Percentiles rank a stretch among this genome's conserved stretches.
Conservation (phyloP, 2,113 vertebrate genomes). For the Barbus barbus region DNA sequence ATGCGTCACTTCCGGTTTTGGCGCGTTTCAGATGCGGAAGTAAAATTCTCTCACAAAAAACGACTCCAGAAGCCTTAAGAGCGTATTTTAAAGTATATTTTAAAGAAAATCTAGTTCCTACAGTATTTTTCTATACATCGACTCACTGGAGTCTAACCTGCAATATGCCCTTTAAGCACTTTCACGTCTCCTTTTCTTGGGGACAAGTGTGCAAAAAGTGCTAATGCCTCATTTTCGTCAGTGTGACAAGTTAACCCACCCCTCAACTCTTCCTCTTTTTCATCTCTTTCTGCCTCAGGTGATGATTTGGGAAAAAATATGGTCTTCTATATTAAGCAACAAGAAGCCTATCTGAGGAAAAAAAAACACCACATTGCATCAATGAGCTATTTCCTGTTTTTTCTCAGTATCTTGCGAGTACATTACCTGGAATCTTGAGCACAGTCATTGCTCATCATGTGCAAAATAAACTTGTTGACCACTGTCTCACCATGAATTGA, state of each 20-base stretch:
- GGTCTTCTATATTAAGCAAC: neutral
- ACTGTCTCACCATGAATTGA: neutral
- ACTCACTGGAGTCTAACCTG: no score
- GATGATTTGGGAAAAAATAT: neutral
- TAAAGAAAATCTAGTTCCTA: no score
- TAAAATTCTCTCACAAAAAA: no score
- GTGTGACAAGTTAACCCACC: neutral
- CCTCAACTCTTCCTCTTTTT: constrained; percentile 7
- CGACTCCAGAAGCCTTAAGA: no score
- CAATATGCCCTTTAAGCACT: no score
- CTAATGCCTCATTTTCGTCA: constrained; percentile 38
- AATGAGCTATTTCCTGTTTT: neutral
- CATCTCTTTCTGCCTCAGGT: constrained; percentile 11
- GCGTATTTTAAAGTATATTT: no score
- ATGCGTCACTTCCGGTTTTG: no score
- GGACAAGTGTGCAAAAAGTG: constrained; percentile 46
- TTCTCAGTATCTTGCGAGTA: neutral
- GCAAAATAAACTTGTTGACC: neutral
- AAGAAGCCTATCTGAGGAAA: neutral
- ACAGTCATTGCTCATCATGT: neutral
- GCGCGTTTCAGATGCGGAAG: no score
- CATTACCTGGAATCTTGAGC: neutral
- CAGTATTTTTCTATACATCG: no score
- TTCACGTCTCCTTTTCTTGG: constrained; percentile 6
- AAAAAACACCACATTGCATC: neutral